Conservation (phyloP, 1,140 invertebrate species). For the Antheraea pernyi region DNA sequence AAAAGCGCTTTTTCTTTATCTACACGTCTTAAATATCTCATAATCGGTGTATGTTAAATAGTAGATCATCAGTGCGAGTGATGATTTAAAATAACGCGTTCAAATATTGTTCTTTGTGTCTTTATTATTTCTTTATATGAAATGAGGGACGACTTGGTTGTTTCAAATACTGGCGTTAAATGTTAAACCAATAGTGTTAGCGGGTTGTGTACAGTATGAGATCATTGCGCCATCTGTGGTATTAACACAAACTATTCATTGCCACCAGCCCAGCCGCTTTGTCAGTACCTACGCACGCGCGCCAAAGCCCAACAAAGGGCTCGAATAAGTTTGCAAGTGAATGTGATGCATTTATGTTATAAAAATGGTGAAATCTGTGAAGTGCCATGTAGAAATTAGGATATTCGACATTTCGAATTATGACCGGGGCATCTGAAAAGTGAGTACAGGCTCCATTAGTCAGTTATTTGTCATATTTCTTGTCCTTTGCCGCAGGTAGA, state of each 20-base stretch:
- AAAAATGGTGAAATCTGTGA: constrained; percentile 85
- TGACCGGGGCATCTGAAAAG: constrained; percentile 88
- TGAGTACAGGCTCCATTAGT: constrained; percentile 75
- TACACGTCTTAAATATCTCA: background rate
- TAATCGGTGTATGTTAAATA: background rate
- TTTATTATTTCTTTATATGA: constrained; percentile 39
- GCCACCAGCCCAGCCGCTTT: constrained; percentile 70
- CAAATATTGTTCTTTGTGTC: constrained; percentile 15
- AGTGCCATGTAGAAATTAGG: constrained; percentile 84
- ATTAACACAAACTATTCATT: constrained; percentile 61
- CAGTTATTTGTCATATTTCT: constrained; percentile 53
- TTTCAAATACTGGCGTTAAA: constrained; percentile 33
- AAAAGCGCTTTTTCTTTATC: no score
- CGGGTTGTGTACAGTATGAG: constrained; percentile 40
- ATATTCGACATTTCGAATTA: constrained; percentile 85
- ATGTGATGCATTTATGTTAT: constrained; percentile 84
- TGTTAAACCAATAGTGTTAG: constrained; percentile 43
- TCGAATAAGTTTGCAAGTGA: constrained; percentile 74
- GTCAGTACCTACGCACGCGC: constrained; percentile 69
- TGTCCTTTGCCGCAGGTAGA: constrained; percentile 66
- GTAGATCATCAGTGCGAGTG: background rate
- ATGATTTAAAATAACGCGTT: constrained; percentile 28
- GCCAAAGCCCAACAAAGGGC: constrained; percentile 76
- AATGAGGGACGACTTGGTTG: constrained; percentile 43
- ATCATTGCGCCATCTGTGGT: constrained; percentile 70